These are phyloP conservation scores for Aelia acuminata DNA, from an alignment of 2,888 invertebrate species.

Conservation along the genomic window DNA sequence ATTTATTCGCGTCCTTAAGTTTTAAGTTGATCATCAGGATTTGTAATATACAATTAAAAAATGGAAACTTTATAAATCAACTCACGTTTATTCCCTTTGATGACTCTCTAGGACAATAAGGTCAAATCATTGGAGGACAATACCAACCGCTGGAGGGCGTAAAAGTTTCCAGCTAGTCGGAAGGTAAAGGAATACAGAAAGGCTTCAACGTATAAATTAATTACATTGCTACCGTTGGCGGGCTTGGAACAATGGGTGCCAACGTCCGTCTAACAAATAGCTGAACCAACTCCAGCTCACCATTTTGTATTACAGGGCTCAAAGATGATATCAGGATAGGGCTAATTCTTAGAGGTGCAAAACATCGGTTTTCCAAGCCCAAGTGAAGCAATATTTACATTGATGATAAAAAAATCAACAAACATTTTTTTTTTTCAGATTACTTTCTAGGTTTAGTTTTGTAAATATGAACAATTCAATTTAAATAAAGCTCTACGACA, in stretches of 20 bases:
- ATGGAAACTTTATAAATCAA: background rate
- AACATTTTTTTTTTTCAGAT: too few relatives aligned
- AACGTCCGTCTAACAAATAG: constrained; percentile 15
- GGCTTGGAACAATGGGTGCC: constrained; percentile 23
- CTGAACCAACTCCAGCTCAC: background rate
- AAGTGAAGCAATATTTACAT: too few relatives aligned
- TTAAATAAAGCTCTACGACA: too few relatives aligned
- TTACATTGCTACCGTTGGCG: constrained; percentile 2
- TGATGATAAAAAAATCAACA: too few relatives aligned
- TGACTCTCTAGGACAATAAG: background rate
- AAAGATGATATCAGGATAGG: background rate
- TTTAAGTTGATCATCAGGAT: too few relatives aligned
- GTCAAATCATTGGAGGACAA: background rate
- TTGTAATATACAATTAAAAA: background rate
- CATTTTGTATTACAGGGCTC: background rate
- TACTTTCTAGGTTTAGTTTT: too few relatives aligned
- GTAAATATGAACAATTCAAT: too few relatives aligned
- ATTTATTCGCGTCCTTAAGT: too few relatives aligned
- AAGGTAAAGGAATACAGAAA: constrained; percentile 35
- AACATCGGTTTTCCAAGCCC: too few relatives aligned
- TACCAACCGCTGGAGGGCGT: constrained; percentile 12
- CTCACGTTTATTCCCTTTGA: constrained; percentile 4
- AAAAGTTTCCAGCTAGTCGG: constrained; percentile 8
- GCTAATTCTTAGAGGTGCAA: background rate
- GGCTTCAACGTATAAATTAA: constrained; percentile 23